phyloP scores from a whole-genome alignment of 2,888 invertebrate species.

The Cantharis lateralis region DNA sequence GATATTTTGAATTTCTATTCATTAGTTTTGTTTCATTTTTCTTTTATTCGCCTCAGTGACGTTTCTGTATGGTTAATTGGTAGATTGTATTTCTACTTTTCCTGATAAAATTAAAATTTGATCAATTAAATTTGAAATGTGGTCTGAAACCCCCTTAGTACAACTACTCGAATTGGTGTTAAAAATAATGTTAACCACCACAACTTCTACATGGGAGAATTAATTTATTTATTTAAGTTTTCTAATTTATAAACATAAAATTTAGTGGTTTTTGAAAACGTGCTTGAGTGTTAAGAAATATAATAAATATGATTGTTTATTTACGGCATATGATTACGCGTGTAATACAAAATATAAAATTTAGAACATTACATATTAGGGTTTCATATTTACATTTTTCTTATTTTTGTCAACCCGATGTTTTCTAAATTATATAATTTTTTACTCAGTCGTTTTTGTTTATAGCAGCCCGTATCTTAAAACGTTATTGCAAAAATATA shows the following conservation, averaged over 20 bases:
- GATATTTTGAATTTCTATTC: too few relatives aligned
- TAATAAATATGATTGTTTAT: not conserved
- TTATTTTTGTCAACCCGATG: not conserved
- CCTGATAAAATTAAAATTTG: too few relatives aligned
- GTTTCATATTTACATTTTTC: not conserved
- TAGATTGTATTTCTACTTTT: too few relatives aligned
- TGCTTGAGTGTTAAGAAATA: not conserved
- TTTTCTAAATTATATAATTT: not conserved
- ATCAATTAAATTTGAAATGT: too few relatives aligned
- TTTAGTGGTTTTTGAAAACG: not conserved
- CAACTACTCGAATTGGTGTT: too few relatives aligned
- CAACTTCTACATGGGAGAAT: too few relatives aligned
- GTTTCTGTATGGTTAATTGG: too few relatives aligned
- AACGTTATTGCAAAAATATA: not conserved
- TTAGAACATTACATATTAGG: not conserved
- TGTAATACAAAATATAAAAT: not conserved
- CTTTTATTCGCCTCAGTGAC: too few relatives aligned
- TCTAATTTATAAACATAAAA: not conserved
- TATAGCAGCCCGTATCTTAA: not conserved
- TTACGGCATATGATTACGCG: not conserved
- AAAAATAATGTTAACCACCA: too few relatives aligned
- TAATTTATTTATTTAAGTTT: not conserved
- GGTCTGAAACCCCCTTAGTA: too few relatives aligned
- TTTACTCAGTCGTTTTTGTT: not conserved
- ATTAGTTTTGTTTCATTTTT: too few relatives aligned